These are phyloP conservation scores for Pao palembangensis DNA, from an alignment of 2,113 vertebrate species.

Conservation along the genomic window DNA sequence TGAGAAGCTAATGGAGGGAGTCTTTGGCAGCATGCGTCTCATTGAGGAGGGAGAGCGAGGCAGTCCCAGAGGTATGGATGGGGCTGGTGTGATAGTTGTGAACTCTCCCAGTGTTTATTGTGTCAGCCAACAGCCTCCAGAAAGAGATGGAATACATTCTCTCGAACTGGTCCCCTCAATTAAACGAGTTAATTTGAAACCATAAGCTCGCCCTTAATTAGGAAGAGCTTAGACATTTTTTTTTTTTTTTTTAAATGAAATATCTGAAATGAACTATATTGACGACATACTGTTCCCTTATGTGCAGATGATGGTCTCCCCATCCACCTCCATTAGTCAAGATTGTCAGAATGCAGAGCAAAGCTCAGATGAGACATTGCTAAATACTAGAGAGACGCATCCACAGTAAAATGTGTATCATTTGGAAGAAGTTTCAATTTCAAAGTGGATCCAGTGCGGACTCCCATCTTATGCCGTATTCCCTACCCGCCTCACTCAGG, in stretches of 20 bases:
- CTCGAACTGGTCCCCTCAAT: conserved; percentile 69
- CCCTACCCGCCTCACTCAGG: conserved; percentile 51
- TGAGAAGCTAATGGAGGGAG: conserved; percentile 65
- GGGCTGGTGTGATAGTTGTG: conserved; percentile 71
- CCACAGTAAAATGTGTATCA: conserved; percentile 41
- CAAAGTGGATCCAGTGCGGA: conserved; percentile 59
- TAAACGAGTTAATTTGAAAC: conserved; percentile 78
- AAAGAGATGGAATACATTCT: conserved; percentile 68
- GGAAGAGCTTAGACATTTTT: conserved; percentile 75
- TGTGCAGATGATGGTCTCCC: conserved; percentile 49
- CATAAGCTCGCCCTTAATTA: conserved; percentile 78
- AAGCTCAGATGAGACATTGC: conserved; percentile 24
- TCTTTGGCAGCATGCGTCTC: conserved; percentile 52
- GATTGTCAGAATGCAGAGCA: conserved; percentile 34
- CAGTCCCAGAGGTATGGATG: conserved; percentile 68
- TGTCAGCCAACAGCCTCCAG: conserved; percentile 68
- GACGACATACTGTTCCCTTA: conserved; percentile 62
- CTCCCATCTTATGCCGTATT: conserved; percentile 53
- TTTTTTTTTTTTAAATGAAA: conserved; percentile 76
- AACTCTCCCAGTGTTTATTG: conserved; percentile 71
- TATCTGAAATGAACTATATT: conserved; percentile 72
- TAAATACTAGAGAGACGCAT: conserved; percentile 47
- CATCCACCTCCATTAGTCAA: conserved; percentile 41
- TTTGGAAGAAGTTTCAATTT: conserved; percentile 63
- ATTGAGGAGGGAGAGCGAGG: conserved; percentile 52